Base-by-base conservation (phyloP, 2,113 vertebrate species). In the Pseudolaguvia tuberculata region DNA sequence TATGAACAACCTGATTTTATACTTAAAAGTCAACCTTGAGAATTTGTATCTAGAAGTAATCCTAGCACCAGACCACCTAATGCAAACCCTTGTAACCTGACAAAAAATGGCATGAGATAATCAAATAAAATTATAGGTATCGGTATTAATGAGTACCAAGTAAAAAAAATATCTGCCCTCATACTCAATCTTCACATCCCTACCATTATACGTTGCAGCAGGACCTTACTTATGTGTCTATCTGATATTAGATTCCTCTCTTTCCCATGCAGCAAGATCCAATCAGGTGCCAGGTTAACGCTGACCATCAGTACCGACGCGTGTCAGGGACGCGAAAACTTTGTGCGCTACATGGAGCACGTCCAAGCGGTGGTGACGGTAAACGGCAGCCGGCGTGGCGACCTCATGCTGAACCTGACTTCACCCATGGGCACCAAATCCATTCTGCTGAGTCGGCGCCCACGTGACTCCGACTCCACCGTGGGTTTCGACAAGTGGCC, bases 401-500 rank as follows among this genome's bases (percentile, higher is more conserved):
- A 97, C 85, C 92, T 99, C 79, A 98, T 93, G 87, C 90, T 99
- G 90, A 99, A 99, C 89, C 95, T 99, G 95, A 99, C 96, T 17
- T 99, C 97, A 0, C 97, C 97, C 0, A 98, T 95, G 95, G 97
- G 95, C 75, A 99, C 97, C 11, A 98, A 96, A 84, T 99, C 97
- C 83, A 97, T 99, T 78, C 84, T 99, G 79, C 90, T 99, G 83
- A 98, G 97, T 86, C 92, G 94, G 21, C 91, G 97, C 51, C 96
- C 97, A 1, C 92, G 96, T 11, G 97, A 99, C 53, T 93, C 96
- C 0, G 96, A 99, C 87, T 86, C 95, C 85, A 98, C 96, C 81
- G 97, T 99, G 87, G 97, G 97, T 84, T 99, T 99, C 71, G 96
- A 99, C 90, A 98, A 98, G 83, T 99, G 97, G 97, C 97, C 97